Conservation (phyloP, 2,113 vertebrate species). For the Prunella fulvescens region DNA sequence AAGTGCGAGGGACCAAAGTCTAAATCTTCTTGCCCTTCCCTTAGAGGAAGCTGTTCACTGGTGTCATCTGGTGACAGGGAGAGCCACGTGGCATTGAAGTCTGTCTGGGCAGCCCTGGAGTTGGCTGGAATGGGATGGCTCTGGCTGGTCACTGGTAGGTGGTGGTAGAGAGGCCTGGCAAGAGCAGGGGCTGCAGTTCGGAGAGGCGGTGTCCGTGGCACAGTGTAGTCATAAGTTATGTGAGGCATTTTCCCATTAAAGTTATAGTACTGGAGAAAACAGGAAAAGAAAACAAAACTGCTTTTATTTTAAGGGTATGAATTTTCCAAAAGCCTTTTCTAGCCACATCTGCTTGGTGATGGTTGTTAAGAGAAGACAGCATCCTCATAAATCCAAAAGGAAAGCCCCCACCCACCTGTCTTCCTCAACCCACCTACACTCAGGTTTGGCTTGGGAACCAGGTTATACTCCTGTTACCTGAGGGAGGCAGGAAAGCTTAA, state of each 20-base stretch:
- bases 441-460: background rate
- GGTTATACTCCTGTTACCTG: background rate
- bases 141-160: slow-evolving; percentile 13
- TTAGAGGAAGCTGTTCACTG: slow-evolving; percentile 1
- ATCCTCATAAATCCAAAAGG: background rate
- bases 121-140: background rate
- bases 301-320: background rate
- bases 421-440: background rate
- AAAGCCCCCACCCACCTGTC: background rate
- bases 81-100: slow-evolving; percentile 52
- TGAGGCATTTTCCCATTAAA: slow-evolving; percentile 88
- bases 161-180: slow-evolving; percentile 27
- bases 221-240: slow-evolving; percentile 86
- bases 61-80: background rate
- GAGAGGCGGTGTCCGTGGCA: slow-evolving; percentile 62
- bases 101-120: slow-evolving; percentile 22
- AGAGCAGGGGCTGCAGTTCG: slow-evolving; percentile 49
- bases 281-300: background rate
- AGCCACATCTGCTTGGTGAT: background rate
- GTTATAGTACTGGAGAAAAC: slow-evolving; percentile 82
- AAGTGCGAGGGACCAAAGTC: background rate
- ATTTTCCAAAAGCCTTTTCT: background rate
- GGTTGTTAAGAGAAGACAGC: background rate
- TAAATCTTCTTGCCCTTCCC: slow-evolving; percentile 6
- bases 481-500: background rate